These are phyloP conservation scores for Leptopilina boulardi DNA, from an alignment of 1,140 invertebrate genomes.

Conservation along the genomic window DNA sequence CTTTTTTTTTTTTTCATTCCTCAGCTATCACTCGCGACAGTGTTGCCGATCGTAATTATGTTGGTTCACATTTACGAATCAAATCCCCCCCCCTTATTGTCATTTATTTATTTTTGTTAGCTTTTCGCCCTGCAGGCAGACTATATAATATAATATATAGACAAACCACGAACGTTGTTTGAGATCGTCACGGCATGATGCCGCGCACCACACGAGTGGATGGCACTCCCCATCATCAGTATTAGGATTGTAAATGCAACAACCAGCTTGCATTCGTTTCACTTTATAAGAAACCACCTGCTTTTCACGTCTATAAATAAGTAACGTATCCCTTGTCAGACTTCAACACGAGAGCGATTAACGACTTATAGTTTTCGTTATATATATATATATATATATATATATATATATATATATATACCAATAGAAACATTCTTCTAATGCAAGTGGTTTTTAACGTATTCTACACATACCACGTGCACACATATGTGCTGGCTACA, in stretches of 20 bases:
- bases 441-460: background rate
- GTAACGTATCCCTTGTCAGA: background rate
- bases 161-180: conserved; percentile 8
- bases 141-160: too few species aligned
- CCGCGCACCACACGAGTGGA: conserved; percentile 1
- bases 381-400: too few species aligned
- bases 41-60: conserved; percentile 23
- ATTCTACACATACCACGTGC: too few species aligned
- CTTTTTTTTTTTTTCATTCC: background rate
- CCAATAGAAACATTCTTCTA: background rate
- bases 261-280: background rate
- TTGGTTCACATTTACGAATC: conserved; percentile 23
- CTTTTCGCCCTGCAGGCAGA: background rate
- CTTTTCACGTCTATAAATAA: conserved; percentile 20
- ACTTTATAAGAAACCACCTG: conserved; percentile 14
- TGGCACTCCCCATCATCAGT: background rate
- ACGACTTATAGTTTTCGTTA: background rate
- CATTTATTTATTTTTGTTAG: background rate
- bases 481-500: too few species aligned
- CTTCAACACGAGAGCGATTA: background rate
- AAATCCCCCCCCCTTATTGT: background rate
- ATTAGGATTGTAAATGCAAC: background rate
- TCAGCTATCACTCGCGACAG: background rate
- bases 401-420: too few species aligned
- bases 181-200: conserved; percentile 24